These are phyloP conservation scores for Biston betularia DNA, from an alignment of 2,888 invertebrate species.

Conservation along the genomic window DNA sequence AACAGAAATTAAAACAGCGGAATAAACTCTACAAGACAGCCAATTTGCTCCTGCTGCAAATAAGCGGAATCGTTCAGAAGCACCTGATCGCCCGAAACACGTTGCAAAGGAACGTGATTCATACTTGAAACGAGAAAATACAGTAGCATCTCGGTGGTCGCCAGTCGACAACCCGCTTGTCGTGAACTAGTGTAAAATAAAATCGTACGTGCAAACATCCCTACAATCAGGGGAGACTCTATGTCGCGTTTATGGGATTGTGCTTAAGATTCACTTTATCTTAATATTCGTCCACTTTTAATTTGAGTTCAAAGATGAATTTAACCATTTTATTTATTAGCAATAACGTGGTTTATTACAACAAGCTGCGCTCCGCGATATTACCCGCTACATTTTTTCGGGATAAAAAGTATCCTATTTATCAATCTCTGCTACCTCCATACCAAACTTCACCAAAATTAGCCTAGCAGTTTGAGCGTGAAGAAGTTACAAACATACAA, in stretches of 20 bases:
- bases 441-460: too few relatives aligned
- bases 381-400: too few relatives aligned
- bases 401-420: too few relatives aligned
- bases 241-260: slow-evolving; percentile 4
- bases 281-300: background rate
- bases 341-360: background rate
- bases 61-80: slow-evolving; percentile 36
- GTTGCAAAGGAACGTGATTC: slow-evolving; percentile 54
- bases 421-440: too few relatives aligned
- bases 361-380: too few relatives aligned
- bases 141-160: slow-evolving; percentile 45
- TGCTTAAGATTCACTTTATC: background rate
- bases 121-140: slow-evolving; percentile 46
- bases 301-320: background rate
- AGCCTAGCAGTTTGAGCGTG: too few relatives aligned
- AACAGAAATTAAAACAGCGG: slow-evolving; percentile 8
- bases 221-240: slow-evolving; percentile 1
- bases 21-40: slow-evolving; percentile 17
- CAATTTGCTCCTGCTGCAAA: slow-evolving; percentile 30
- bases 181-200: slow-evolving; percentile 66
- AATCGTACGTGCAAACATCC: slow-evolving; percentile 58
- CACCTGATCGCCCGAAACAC: slow-evolving; percentile 48
- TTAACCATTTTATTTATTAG: background rate
- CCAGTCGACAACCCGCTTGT: slow-evolving; percentile 57
- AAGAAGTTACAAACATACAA: too few relatives aligned